Conservation (phyloP, 2,113 vertebrate genomes). For the Salvator merianae region DNA sequence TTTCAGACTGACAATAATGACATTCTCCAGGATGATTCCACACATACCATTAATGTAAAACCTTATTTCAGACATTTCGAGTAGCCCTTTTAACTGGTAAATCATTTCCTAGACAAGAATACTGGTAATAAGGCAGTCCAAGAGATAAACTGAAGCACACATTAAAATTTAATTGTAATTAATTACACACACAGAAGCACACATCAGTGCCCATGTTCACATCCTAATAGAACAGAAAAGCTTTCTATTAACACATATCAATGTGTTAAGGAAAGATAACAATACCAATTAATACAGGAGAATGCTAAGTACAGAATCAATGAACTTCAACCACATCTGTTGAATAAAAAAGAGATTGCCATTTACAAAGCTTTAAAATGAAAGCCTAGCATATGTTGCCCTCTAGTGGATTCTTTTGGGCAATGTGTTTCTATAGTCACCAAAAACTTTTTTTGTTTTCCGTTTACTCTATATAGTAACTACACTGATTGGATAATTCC, state of each 20-base stretch:
- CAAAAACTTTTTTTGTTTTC: constrained; percentile 3
- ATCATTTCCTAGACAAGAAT: constrained; percentile 26
- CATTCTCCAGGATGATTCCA: neutral
- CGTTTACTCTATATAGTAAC: neutral
- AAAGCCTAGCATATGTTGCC: constrained; percentile 68
- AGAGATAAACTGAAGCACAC: constrained; percentile 48
- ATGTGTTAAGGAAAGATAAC: constrained; percentile 68
- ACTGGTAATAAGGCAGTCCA: constrained; percentile 18
- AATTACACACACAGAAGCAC: constrained; percentile 51
- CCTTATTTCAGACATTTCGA: neutral
- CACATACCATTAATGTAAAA: neutral
- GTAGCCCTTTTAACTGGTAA: neutral
- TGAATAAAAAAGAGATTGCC: constrained; percentile 21
- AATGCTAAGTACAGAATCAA: constrained; percentile 51
- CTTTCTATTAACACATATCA: constrained; percentile 53
- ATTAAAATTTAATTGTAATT: constrained; percentile 55
- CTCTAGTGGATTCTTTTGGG: constrained; percentile 67
- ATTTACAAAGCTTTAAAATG: neutral
- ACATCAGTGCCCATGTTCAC: constrained; percentile 1
- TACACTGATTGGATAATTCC: neutral
- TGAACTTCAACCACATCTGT: constrained; percentile 52
- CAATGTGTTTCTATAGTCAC: constrained; percentile 21
- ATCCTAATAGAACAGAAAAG: constrained; percentile 41
- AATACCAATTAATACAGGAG: constrained; percentile 45
- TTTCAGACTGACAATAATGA: neutral